A percentile compares a stretch with the other conserved stretches of the same genome.
These are phyloP conservation scores for Drosophila equinoxialis DNA, from an alignment of 1,140 invertebrate species.

Conservation along the genomic window DNA sequence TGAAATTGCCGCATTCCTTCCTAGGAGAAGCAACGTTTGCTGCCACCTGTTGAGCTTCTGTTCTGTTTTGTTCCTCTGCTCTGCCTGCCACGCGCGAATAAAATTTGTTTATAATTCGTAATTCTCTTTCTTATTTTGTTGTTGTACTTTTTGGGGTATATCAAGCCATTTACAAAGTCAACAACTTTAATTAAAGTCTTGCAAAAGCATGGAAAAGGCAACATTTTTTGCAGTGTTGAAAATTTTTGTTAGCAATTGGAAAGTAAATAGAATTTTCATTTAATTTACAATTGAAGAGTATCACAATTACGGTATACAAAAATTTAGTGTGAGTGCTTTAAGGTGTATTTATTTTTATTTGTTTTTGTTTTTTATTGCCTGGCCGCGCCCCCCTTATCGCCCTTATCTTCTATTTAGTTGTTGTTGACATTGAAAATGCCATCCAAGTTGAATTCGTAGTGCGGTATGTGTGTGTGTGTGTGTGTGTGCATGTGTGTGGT, in stretches of 20 bases:
- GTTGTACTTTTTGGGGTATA: background rate
- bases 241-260: too few species aligned
- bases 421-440: slow-evolving; percentile 14
- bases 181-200: background rate
- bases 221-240: too few species aligned
- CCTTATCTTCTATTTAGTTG: slow-evolving; percentile 1
- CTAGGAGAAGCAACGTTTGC: slow-evolving; percentile 1
- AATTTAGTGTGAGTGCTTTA: background rate
- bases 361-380: slow-evolving; percentile 1
- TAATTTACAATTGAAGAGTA: background rate
- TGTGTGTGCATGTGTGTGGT: background rate
- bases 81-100: slow-evolving; percentile 30
- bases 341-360: background rate
- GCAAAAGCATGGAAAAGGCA: too few species aligned
- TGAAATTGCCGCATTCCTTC: slow-evolving; percentile 5
- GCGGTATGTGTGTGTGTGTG: background rate
- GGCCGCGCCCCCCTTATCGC: slow-evolving; percentile 10
- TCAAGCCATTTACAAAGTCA: background rate
- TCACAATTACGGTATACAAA: background rate
- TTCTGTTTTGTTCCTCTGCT: background rate
- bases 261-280: too few species aligned
- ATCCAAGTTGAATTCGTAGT: slow-evolving; percentile 2
- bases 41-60: slow-evolving; percentile 28
- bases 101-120: slow-evolving; percentile 43
- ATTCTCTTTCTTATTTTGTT: slow-evolving; percentile 11